Evolutionary conservation across 2,888 invertebrate species (phyloP).

Genomic region (Zygothrica quintamaculata): DNA sequence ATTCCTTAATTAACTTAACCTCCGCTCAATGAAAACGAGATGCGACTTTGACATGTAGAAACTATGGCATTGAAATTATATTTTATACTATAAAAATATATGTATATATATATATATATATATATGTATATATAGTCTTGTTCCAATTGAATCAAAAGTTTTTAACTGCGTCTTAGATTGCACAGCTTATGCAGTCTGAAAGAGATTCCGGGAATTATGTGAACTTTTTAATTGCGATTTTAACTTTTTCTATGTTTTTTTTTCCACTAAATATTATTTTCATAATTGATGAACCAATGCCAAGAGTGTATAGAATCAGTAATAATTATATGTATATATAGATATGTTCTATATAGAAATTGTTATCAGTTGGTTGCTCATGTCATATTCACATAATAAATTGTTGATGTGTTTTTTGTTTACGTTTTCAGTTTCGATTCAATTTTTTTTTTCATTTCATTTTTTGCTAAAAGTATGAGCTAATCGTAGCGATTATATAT

Average conservation of each 20-base stretch:
- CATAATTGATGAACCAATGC: background rate
- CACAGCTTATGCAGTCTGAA: conserved; percentile 50
- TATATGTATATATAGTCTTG: conserved; percentile 21
- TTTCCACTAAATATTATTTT: conserved; percentile 5
- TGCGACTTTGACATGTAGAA: conserved; percentile 55
- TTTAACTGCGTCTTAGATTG: conserved; percentile 71
- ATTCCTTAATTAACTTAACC: conserved; percentile 56
- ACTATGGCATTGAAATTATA: conserved; percentile 53
- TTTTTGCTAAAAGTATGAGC: conserved; percentile 46
- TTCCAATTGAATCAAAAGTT: conserved; percentile 57
- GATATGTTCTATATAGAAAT: conserved; percentile 21
- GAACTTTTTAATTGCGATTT: conserved; percentile 57
- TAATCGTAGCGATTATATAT: conserved; percentile 46
- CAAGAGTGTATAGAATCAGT: conserved; percentile 12
- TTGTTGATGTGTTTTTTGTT: conserved; percentile 63
- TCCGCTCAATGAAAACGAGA: conserved; percentile 61
- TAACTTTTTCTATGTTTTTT: conserved; percentile 27
- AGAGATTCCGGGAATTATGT: conserved; percentile 14
- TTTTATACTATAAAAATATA: no score
- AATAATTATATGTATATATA: conserved; percentile 15
- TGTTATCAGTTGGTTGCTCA: conserved; percentile 54
- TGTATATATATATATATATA: conserved; percentile 8
- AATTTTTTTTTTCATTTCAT: no score
- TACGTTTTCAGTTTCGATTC: conserved; percentile 65
- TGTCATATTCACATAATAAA: conserved; percentile 53